Conservation (phyloP, 2,797 vertebrate species). For the Trichosurus vulpecula region DNA sequence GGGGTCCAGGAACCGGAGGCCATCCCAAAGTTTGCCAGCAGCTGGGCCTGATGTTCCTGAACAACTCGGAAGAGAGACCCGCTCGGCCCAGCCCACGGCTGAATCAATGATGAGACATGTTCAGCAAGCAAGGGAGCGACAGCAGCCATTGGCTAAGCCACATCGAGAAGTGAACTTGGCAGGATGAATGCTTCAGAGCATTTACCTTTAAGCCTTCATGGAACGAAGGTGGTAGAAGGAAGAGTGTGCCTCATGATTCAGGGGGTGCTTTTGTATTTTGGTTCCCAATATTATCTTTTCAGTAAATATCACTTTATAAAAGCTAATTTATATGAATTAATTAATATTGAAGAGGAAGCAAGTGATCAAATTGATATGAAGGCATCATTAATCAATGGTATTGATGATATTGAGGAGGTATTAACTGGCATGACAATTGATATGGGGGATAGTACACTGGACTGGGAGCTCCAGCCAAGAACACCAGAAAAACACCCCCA, state of each 20-base stretch:
- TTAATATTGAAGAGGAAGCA: not conserved
- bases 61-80: not conserved
- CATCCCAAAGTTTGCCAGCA: not conserved
- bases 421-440: not conserved
- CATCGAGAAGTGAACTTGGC: not conserved
- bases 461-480: not conserved
- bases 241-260: not conserved
- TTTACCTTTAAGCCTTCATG: not conserved
- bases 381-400: not conserved
- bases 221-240: not conserved
- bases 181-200: not conserved
- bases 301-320: not conserved
- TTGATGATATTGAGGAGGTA: not conserved
- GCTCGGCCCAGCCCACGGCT: not conserved
- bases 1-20: not conserved
- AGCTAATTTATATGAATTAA: not conserved
- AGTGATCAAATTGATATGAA: not conserved
- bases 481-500: not conserved
- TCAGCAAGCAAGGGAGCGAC: not conserved
- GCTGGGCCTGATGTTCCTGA: not conserved
- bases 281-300: not conserved
- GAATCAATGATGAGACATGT: not conserved
- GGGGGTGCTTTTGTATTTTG: not conserved
- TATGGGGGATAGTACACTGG: not conserved
- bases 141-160: not conserved